Conservation (phyloP, 1,140 invertebrate species). For the Leptestheria dahalacensis region DNA sequence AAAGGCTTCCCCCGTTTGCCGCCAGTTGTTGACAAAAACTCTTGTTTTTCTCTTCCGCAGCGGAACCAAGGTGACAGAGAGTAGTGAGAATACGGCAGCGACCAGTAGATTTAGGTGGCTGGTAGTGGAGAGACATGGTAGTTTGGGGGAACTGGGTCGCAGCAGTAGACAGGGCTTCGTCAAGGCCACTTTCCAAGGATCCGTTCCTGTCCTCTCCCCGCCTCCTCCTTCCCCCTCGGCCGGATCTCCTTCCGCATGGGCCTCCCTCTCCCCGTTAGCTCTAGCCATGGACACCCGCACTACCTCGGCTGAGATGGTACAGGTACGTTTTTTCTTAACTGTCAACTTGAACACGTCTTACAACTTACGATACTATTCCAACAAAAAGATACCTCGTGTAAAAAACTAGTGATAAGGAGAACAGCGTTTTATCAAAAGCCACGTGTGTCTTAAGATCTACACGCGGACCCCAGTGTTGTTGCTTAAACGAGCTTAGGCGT, state of each 20-base stretch:
- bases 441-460: too few species aligned
- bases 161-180: not conserved
- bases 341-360: too few species aligned
- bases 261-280: not conserved
- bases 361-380: too few species aligned
- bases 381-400: too few species aligned
- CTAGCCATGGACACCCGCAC: not conserved
- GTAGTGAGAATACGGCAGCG: constrained; percentile 1
- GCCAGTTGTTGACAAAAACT: not conserved
- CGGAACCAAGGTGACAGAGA: constrained; percentile 7
- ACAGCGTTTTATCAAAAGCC: too few species aligned
- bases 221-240: not conserved
- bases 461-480: too few species aligned
- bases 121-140: constrained; percentile 5
- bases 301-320: not conserved
- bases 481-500: too few species aligned
- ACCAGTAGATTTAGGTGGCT: not conserved
- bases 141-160: not conserved
- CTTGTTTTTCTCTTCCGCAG: not conserved
- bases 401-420: too few species aligned
- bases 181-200: not conserved
- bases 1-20: not conserved
- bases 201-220: not conserved
- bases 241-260: not conserved
- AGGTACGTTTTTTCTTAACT: not conserved